Evolutionary conservation across 2,113 vertebrate species (phyloP).

Genomic region (Burhinus bistriatus): DNA sequence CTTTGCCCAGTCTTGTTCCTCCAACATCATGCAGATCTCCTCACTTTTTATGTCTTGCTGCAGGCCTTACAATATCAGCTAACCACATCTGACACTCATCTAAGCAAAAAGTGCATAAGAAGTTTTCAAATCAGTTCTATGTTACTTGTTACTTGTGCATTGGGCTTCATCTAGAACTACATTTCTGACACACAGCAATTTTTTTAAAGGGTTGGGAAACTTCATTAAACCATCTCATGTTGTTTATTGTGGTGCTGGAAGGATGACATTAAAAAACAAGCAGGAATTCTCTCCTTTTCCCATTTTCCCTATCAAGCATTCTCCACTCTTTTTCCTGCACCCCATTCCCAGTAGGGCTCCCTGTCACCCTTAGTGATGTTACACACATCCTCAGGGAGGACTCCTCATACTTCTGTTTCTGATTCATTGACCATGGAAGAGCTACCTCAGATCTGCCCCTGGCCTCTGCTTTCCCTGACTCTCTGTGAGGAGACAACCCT

Average conservation of each 20-base stretch:
- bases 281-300: background rate
- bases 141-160: background rate
- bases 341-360: background rate
- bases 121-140: background rate
- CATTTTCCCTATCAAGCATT: background rate
- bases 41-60: background rate
- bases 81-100: background rate
- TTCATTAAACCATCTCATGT: background rate
- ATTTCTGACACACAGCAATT: background rate
- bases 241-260: background rate
- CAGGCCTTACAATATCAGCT: background rate
- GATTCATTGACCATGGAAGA: background rate
- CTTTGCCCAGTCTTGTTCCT: background rate
- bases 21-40: background rate
- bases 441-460: background rate
- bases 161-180: background rate
- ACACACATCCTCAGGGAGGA: background rate
- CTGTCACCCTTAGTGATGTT: background rate
- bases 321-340: background rate
- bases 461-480: background rate
- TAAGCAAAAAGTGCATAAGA: background rate
- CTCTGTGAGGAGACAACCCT: background rate
- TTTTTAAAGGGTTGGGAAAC: background rate
- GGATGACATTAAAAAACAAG: background rate
- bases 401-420: background rate